Evolutionary conservation across 2,113 vertebrate species (phyloP), one percentile per base, ranked within the genome.

Genomic region (Actinemys pallida): DNA sequence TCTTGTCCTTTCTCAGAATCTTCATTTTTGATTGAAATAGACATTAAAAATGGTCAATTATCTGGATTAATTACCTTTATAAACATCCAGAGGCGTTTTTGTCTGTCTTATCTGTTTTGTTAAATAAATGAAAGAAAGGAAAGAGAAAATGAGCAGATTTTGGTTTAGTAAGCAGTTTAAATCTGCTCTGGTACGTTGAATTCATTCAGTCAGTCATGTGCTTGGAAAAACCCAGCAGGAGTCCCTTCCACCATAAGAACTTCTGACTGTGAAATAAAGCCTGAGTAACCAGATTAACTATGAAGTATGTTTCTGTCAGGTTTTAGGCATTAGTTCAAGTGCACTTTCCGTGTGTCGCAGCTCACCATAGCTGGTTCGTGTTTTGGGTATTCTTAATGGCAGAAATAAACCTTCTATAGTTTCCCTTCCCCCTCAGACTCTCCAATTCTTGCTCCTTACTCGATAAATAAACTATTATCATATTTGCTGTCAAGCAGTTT

Each of bases 191-290:
- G 97, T 98, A 98, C 96, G 96, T 97, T 94, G 97, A 94, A 90
- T 98, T 98, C 76, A 81, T 94, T 98, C 98, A 98, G 96, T 98
- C 98, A 94, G 97, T 94, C 92, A 52, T 84, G 94, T 98, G 97
- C 95, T 97, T 96, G 97, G 95, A 96, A 97, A 97, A 95, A 98
- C 96, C 94, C 98, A 98, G 98, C 97, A 96, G 98, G 98, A 97
- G 95, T 96, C 95, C 95, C 96, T 96, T 97, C 96, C 97, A 97
- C 96, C 90, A 93, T 96, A 90, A 98, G 97, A 98, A 98, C 96
- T 98, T 98, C 98, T 95, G 94, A 97, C 98, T 98, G 98, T 96
- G 98, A 97, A 98, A 98, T 98, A 98, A 98, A 98, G 97, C 97
- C 97, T 52, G 4, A 96, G 90, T 98, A 98, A 98, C 98, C 97